Evolutionary conservation across 2,797 vertebrate species (phyloP), one percentile per base, ranked within the genome.

Genomic region (Anguilla marmorata): DNA sequence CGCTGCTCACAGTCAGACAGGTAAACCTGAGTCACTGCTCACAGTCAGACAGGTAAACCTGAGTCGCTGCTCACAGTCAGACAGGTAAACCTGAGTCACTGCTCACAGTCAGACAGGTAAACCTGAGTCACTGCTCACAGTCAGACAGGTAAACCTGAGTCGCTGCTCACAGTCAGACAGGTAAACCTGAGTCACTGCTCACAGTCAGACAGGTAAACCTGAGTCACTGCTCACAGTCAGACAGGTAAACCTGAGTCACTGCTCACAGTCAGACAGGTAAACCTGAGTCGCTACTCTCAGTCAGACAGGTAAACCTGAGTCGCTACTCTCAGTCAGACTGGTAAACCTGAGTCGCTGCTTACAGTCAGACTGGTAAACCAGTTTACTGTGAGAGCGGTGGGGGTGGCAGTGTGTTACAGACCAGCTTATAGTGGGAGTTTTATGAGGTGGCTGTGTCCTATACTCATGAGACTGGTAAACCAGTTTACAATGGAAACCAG

Each of bases 61-160:
- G 50, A 76, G n/a, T 76, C 58, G 0, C 21, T 19, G 58, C 58
- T 63, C 50, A 52, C 50, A 52, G 50, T 52, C 50, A 12, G 5
- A 52, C 50, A 52, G 50, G 50, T 52, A 52, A 52, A 52, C 50
- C 50, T 1, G 98, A 99, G 93, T 97, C 97, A 8, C 92, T 99
- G 88, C 97, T 99, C 66, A 99, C 98, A 0, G 97, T 98, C 41
- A 94, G 98, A 90, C 98, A 98, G 96, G 98, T 99, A 90, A 92
- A 41, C 12, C 74, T 6, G 50, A 74, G 24, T 74, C 58, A 0
- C 21, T 16, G 19, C 58, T 60, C 50, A 7, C 50, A 52, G 50
- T 52, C 50, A 12, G 5, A 52, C 50, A 9, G 50, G 50, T 52
- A 52, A 52, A 52, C 50, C 50, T 0, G 98, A 99, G 93, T 97